Base-by-base conservation (phyloP, 2,888 invertebrate species). In the Zele albiditarsus region DNA sequence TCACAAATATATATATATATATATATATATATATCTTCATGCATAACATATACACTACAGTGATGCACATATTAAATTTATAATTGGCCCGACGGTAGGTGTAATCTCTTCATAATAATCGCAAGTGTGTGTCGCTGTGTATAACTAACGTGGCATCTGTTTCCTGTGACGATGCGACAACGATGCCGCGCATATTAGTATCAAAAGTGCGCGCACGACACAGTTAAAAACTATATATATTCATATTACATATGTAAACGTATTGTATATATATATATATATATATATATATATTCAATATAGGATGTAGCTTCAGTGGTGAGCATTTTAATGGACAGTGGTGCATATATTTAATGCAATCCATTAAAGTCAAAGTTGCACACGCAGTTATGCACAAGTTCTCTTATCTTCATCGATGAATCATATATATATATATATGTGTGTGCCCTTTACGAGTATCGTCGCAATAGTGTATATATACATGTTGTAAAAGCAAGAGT, bases 31-130 rank as follows among this genome's bases (percentile, higher is more conserved):
- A 20, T 57, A 38, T 38, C 38, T 38, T 8, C 38, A 38, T 38
- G 2, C 38, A 38, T 38, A 38, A 8, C 38, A 8, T 38, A 38
- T 38, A 38, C 31, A 33, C 63, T 60, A 73, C 27, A 63, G 46
- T 53, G 31, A 68, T 65, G 53, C 20, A 23, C 20, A 53, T 20
- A 53, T 65, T 38, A 78, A 79, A 80, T 82, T 80, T 82, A 80
- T 82, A 82, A 82, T 82, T 82, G 81, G 53, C 5, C 79, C 79
- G 78, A 79, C 67, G 77, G 42, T n/a, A 70, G 66, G 46, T 71
- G 67, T 82, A 82, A 82, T 83, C 80, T 80, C 78, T 77, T 79
- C 74, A 77, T 80, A 80, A 82, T 79, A 74, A 81, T 80, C 81
- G 78, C 68, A 49, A 71, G 73, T 68, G 49, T 73, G 60, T 76